phyloP scores from a whole-genome alignment of 2,797 vertebrate species.

The Sternarchorhynchus goeldii region DNA sequence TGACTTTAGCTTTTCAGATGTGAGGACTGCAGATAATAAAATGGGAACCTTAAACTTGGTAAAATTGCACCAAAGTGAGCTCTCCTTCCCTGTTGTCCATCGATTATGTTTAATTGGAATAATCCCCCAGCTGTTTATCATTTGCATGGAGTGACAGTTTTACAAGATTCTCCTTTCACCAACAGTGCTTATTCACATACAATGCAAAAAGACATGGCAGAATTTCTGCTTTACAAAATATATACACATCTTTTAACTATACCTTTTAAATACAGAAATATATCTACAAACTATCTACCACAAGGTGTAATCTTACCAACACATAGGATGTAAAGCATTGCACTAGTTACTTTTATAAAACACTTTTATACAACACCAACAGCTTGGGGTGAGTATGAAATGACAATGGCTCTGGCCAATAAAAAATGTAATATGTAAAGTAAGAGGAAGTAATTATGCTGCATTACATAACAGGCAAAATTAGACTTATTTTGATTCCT shows the following conservation, averaged over 20 bases:
- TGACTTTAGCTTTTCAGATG: too few species aligned
- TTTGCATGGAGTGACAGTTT: constrained; percentile 37
- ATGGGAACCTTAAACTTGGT: not conserved
- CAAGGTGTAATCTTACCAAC: not conserved
- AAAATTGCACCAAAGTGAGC: constrained; percentile 10
- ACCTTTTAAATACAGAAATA: not conserved
- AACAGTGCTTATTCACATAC: constrained; percentile 34
- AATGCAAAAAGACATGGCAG: constrained; percentile 15
- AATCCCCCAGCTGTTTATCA: constrained; percentile 25
- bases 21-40: too few species aligned
- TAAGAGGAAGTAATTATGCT: not conserved
- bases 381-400: not conserved
- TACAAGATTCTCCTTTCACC: constrained; percentile 24
- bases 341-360: constrained; percentile 2
- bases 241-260: not conserved
- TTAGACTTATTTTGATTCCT: not conserved
- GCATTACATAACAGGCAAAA: not conserved
- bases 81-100: not conserved
- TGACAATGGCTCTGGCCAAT: not conserved
- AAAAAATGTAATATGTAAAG: not conserved
- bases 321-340: not conserved
- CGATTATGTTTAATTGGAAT: constrained; percentile 19
- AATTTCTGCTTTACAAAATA: not conserved
- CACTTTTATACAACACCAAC: not conserved
- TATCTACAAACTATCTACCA: not conserved